Evolutionary conservation across 2,888 invertebrate species (phyloP).

Genomic region (Eilema griseolum): DNA sequence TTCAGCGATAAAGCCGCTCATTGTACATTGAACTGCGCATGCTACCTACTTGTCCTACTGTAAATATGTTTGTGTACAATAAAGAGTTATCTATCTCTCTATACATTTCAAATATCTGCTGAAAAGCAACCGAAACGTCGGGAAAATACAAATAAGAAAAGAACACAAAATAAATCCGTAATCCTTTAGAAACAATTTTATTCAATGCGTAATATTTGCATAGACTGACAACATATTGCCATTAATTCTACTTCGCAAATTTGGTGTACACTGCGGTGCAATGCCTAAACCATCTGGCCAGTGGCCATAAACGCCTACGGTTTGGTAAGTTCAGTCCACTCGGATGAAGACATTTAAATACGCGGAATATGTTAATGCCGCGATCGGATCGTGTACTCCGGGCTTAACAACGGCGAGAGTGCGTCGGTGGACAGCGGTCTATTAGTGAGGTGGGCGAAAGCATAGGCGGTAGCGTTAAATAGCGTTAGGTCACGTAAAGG

Average conservation of each 20-base stretch:
- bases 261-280: conserved; percentile 28
- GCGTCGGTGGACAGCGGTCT: conserved; percentile 60
- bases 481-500: too few relatives aligned
- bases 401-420: conserved; percentile 53
- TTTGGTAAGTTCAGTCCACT: conserved; percentile 53
- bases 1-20: too few relatives aligned
- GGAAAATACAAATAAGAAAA: too few relatives aligned
- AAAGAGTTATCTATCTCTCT: too few relatives aligned
- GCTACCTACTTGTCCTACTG: too few relatives aligned
- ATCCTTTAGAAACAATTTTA: too few relatives aligned
- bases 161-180: too few relatives aligned
- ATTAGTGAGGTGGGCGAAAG: conserved; percentile 35
- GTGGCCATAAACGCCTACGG: conserved; percentile 52
- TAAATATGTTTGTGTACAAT: too few relatives aligned
- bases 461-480: conserved; percentile 33
- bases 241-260: conserved; percentile 33
- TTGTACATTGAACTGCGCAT: too few relatives aligned
- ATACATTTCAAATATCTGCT: too few relatives aligned
- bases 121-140: too few relatives aligned
- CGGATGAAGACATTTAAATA: conserved; percentile 59
- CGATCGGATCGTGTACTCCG: conserved; percentile 54
- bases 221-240: conserved; percentile 4
- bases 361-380: conserved; percentile 56
- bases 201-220: background rate
- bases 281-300: conserved; percentile 46